A percentile compares a stretch with the other conserved stretches of the same genome.
These are phyloP conservation scores for Hipparchia sbordonii DNA, from an alignment of 2,888 invertebrate species.

Conservation along the genomic window DNA sequence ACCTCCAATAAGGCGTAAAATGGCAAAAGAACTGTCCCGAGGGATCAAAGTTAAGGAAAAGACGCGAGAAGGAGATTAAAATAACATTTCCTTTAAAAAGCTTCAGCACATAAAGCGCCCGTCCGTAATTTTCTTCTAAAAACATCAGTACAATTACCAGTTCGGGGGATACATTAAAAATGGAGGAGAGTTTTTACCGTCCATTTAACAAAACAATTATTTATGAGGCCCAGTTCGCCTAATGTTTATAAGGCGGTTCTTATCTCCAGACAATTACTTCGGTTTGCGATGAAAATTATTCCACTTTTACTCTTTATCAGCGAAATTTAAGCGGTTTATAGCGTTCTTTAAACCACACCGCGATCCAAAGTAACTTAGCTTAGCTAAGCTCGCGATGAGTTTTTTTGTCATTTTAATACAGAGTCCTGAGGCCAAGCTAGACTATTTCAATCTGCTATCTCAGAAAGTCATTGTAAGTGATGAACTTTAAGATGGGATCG, in stretches of 20 bases:
- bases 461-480: not conserved
- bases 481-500: not conserved
- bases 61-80: not conserved
- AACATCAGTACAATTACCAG: constrained; percentile 14
- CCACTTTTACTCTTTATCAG: constrained; percentile 33
- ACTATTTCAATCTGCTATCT: not conserved
- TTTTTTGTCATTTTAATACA: no score
- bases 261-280: constrained; percentile 65
- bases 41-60: not conserved
- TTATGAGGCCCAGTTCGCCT: constrained; percentile 39
- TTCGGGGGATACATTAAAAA: constrained; percentile 28
- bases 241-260: constrained; percentile 52
- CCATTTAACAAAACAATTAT: constrained; percentile 45
- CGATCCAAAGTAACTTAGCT: not conserved
- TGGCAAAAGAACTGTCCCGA: no score
- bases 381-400: no score
- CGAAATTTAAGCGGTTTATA: constrained; percentile 9
- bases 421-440: no score
- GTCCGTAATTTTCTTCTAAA: constrained; percentile 7
- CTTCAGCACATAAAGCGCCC: constrained; percentile 6
- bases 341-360: not conserved
- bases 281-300: constrained; percentile 51
- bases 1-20: no score
- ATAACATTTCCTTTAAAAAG: constrained; percentile 13
- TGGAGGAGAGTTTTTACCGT: constrained; percentile 37